Base-by-base conservation (phyloP, 2,888 invertebrate species). In the Dysmachus trigonus region DNA sequence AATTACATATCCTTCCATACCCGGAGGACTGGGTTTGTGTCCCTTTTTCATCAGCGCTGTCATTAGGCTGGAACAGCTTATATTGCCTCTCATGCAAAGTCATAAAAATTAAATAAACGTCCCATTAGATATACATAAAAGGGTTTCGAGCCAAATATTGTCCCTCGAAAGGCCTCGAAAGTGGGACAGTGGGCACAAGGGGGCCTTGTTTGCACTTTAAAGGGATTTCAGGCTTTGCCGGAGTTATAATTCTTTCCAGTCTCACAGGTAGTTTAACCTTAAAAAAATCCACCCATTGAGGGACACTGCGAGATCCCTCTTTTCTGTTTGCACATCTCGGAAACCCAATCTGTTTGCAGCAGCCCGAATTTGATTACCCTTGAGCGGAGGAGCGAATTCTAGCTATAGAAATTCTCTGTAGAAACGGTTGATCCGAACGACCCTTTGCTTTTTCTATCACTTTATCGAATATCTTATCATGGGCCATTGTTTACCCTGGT, bases 381-480 rank as follows among this genome's bases (percentile, higher is more conserved):
- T 62, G 71, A 82, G 62, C 38, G 35, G 31, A 62, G 35, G 31
- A 62, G 47, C 77, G 62, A 27, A 71, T 53, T 62, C 53, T 35
- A n/a, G 51, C 33, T 82, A n/a, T n/a, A 31, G 62, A 71, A 22
- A 13, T 82, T 82, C 62, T 71, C 62, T 18, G 62, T 82, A 82
- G 62, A 82, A 82, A 62, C 82, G 82, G 53, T 62, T 82, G 82
- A 71, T 71, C 82, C 38, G 10, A 82, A 82, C 82, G 82, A 53
- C 82, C 62, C 62, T 82, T 73, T 71, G 82, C 71, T 82, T 82
- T 82, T 82, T 82, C 82, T 82, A 82, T 82, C 71, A 82, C 82
- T 82, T 82, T 82, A 82, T 82, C 53, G 82, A 82, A 82, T 71
- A 82, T 82, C 82, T 82, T 82, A 82, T 82, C 82, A 82, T 53